Evolutionary conservation across 2,113 vertebrate genomes (phyloP), one percentile per base, ranked within the genome.

Genomic region (Eudorcas thomsonii): DNA sequence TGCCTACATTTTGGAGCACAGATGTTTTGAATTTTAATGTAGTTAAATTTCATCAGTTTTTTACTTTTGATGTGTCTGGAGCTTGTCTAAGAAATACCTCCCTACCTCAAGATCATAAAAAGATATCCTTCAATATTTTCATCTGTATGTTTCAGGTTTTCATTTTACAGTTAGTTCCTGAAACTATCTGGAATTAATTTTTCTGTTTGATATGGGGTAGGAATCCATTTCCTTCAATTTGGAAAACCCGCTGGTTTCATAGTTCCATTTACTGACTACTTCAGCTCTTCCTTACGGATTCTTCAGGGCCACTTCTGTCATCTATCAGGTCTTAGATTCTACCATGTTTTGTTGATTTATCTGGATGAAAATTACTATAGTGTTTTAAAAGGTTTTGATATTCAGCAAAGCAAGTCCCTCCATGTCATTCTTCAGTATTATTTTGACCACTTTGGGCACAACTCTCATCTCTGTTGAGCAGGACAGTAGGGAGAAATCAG

Each of bases 21-120:
- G 43, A 52, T 82, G 7, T 77, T 77, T 80, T 93, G 17, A 60
- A 28, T 88, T 85, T 94, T 94, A 39, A 33, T n/a, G 21, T 62
- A 62, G 39, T 88, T 85, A 64, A 21, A 88, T 88, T 60, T 36
- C 43, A 55, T 50, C 60, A 87, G 33, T 39, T 19, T 84, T 96
- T 90, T 92, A n/a, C 30, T 80, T 95, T 60, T 39, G 52, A 8
- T 45, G 80, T 36, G 8, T 82, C 21, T 15, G 50, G 52, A 90
- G 59, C 74, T 92, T 94, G 39, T 94, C 80, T 95, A 52, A 90
- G 52, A 94, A 96, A 43, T 86, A 60, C 36, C 15, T 92, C 39
- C 23, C 48, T 77, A 28, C 45, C 52, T 64, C 39, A 59, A 55
- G 36, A 48, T 43, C 23, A 7, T 45, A 64, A 62, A 64, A 71